Base-by-base conservation (phyloP, 1,140 invertebrate species). In the Drosophila sp. region DNA sequence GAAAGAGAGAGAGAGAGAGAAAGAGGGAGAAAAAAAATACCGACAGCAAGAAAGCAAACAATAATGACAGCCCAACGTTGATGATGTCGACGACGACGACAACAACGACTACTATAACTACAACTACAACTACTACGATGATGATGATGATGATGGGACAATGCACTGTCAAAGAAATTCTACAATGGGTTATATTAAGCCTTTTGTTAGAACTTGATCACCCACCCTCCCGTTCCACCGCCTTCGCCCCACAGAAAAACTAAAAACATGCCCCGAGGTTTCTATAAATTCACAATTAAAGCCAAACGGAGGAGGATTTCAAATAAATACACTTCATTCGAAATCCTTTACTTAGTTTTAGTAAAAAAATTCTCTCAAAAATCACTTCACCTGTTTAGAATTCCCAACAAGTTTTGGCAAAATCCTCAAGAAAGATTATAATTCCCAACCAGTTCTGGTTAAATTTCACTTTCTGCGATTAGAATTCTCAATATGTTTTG, bases 1-100 rank as follows among this genome's bases (percentile, higher is more conserved):
- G 33, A 35, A 30, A 50, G 57, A 72, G 64, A 74, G 56, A 75
- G 72, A 11, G 56, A 75, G 57, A 60, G 54, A 67, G 50, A 56
- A 50, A 62, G 47, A 64, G 30, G 17, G 17, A 56, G n/a, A 55
- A 35, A 57, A 57, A 58, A 58, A 56, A 58, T 40, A 56, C 54
- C 66, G 66, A 61, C 75, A 77, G 61, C 65, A 79, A 85, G 74
- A 86, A 85, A 84, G 69, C 72, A 80, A 84, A 84, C 81, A 84
- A 85, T 71, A 85, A 82, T 82, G 79, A 82, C 79, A 82, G 66
- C 79, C 80, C 71, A 75, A 75, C 72, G 72, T 61, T 76, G 72
- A 76, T 76, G 65, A 63, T 50, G 44, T 50, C 23, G 44, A 50
- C 44, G 23, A 50, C 44, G 71, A 62, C 63, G 61, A 68, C 67